A percentile compares a stretch with the other conserved stretches of the same genome.
Conservation (phyloP, 2,888 invertebrate species). For the Pegoplata infirma region DNA sequence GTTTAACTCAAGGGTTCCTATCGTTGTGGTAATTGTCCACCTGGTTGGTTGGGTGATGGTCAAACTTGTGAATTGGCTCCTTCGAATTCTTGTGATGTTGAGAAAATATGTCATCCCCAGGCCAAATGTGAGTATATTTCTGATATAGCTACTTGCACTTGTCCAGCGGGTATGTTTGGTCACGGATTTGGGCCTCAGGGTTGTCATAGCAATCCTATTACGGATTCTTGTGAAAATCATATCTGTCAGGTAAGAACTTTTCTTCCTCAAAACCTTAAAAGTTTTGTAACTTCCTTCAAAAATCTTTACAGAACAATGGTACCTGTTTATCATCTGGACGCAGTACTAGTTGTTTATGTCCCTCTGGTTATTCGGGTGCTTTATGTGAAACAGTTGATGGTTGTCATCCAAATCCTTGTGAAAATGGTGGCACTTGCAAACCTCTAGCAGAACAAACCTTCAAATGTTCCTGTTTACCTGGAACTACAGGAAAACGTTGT, state of each 20-base stretch:
- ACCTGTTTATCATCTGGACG: conserved; percentile 69
- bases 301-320: conserved; percentile 80
- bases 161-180: conserved; percentile 89
- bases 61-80: conserved; percentile 80
- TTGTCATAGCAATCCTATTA: conserved; percentile 79
- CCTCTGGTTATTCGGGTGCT: conserved; percentile 78
- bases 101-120: conserved; percentile 85
- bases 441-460: conserved; percentile 68
- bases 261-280: no score
- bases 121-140: conserved; percentile 88
- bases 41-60: conserved; percentile 93
- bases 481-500: conserved; percentile 85
- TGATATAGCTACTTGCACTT: conserved; percentile 84
- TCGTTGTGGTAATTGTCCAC: conserved; percentile 91
- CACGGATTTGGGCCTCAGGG: conserved; percentile 89
- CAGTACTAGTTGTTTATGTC: conserved; percentile 72
- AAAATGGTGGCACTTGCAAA: conserved; percentile 88
- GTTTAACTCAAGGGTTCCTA: conserved; percentile 86
- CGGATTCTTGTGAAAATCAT: conserved; percentile 79
- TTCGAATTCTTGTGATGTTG: conserved; percentile 69
- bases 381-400: conserved; percentile 82
- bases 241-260: conserved; percentile 79
- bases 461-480: conserved; percentile 83
- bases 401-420: conserved; percentile 87
- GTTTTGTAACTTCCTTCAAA: no score